A percentile compares a stretch with the other conserved stretches of the same genome.
These are phyloP conservation scores for Pseudopodoces humilis DNA, from an alignment of 2,113 vertebrate species.

Conservation along the genomic window DNA sequence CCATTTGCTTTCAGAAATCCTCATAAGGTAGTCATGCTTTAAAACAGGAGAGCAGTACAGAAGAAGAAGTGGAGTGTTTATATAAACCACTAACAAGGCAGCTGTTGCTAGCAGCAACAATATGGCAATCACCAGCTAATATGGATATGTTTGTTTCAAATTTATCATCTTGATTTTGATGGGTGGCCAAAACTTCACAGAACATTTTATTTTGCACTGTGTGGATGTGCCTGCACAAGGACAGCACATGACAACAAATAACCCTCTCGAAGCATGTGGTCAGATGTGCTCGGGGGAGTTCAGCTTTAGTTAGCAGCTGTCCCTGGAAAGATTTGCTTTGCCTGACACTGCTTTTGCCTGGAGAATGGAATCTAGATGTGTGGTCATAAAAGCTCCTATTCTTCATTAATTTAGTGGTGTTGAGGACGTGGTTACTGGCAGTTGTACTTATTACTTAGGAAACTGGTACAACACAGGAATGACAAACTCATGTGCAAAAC, in stretches of 20 bases:
- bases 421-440: not conserved
- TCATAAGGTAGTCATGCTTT: constrained; percentile 12
- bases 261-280: not conserved
- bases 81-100: constrained; percentile 12
- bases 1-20: not conserved
- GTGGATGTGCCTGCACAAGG: not conserved
- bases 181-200: constrained; percentile 16
- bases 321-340: not conserved
- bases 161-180: constrained; percentile 53
- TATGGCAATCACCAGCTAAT: constrained; percentile 47
- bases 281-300: not conserved
- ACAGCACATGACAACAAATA: not conserved
- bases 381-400: not conserved
- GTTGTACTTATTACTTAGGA: not conserved
- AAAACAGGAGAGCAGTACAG: not conserved
- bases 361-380: not conserved
- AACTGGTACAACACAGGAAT: not conserved
- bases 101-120: constrained; percentile 60
- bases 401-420: not conserved
- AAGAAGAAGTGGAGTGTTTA: constrained; percentile 21
- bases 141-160: constrained; percentile 48
- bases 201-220: constrained; percentile 56
- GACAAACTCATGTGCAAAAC: not conserved
- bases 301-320: not conserved
- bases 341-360: not conserved